These are phyloP conservation scores for Myodes glareolus DNA, from an alignment of 2,113 vertebrate genomes.

Conservation along the genomic window DNA sequence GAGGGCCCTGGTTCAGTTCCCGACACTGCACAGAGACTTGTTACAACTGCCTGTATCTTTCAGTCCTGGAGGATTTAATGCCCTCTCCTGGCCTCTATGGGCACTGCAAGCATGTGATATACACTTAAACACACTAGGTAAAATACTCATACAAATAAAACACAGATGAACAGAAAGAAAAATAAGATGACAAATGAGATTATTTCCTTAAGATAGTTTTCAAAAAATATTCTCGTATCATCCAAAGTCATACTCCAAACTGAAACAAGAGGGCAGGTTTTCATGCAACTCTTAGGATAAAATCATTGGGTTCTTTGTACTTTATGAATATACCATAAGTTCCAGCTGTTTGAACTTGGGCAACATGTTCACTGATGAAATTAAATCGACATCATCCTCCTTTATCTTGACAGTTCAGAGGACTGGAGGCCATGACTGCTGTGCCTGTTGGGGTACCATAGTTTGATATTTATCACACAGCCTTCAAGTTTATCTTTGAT, in stretches of 20 bases:
- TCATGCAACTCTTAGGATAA: conserved; percentile 44
- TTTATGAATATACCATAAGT: conserved; percentile 35
- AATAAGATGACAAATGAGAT: neutral
- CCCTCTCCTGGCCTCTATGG: neutral
- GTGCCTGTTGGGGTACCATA: conserved; percentile 30
- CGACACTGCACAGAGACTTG: neutral
- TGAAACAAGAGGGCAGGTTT: conserved; percentile 29
- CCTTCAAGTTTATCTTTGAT: conserved; percentile 86
- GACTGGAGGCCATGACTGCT: conserved; percentile 59
- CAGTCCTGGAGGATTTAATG: neutral
- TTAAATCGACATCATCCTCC: conserved; percentile 74
- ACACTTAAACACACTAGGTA: neutral
- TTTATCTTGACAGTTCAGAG: conserved; percentile 82
- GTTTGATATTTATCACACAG: conserved; percentile 75
- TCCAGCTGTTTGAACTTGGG: conserved; percentile 71
- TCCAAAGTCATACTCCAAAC: conserved; percentile 55
- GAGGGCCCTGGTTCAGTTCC: neutral
- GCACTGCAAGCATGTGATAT: neutral
- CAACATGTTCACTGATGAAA: conserved; percentile 63
- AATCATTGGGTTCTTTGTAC: conserved; percentile 73
- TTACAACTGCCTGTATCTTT: neutral
- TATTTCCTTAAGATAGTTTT: conserved; percentile 8
- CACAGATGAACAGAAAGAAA: neutral
- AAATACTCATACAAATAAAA: neutral
- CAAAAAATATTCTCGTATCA: neutral